A percentile compares a stretch with the other conserved stretches of the same genome.
phyloP scores from a whole-genome alignment of 2,888 invertebrate species.

The Epiblema foenella region DNA sequence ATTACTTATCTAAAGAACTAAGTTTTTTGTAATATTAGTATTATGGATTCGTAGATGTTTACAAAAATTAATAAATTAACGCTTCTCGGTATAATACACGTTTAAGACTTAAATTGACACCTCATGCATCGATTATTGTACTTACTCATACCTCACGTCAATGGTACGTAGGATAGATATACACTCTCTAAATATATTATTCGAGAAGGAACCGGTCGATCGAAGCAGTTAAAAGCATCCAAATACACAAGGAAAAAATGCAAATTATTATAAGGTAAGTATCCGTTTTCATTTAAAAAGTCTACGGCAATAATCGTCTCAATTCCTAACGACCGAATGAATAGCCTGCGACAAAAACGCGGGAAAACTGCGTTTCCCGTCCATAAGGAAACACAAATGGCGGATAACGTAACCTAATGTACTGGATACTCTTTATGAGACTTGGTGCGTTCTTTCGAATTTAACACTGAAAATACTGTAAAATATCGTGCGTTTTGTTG shows the following conservation, averaged over 20 bases:
- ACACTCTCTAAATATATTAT: too few species aligned
- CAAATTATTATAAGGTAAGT: slow-evolving; percentile 17
- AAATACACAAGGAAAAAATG: slow-evolving; percentile 2
- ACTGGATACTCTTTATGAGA: slow-evolving; percentile 31
- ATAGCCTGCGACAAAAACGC: slow-evolving; percentile 62
- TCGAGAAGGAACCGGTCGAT: neutral
- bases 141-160: too few species aligned
- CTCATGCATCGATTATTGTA: too few species aligned
- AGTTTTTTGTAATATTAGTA: too few species aligned
- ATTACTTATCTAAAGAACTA: neutral
- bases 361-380: slow-evolving; percentile 68
- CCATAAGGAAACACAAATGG: slow-evolving; percentile 73
- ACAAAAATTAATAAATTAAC: too few species aligned
- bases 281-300: slow-evolving; percentile 20
- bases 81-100: too few species aligned
- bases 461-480: slow-evolving; percentile 8
- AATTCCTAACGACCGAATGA: slow-evolving; percentile 71
- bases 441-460: slow-evolving; percentile 10
- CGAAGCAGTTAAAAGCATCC: neutral
- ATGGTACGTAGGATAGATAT: too few species aligned
- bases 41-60: too few species aligned
- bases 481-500: slow-evolving; percentile 29
- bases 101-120: too few species aligned
- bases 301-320: slow-evolving; percentile 13
- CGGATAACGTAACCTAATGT: slow-evolving; percentile 49